Percentiles rank a stretch among this genome's conserved stretches.
These are phyloP conservation scores for Agrotis segetum DNA, from an alignment of 2,888 invertebrate genomes.

Conservation along the genomic window DNA sequence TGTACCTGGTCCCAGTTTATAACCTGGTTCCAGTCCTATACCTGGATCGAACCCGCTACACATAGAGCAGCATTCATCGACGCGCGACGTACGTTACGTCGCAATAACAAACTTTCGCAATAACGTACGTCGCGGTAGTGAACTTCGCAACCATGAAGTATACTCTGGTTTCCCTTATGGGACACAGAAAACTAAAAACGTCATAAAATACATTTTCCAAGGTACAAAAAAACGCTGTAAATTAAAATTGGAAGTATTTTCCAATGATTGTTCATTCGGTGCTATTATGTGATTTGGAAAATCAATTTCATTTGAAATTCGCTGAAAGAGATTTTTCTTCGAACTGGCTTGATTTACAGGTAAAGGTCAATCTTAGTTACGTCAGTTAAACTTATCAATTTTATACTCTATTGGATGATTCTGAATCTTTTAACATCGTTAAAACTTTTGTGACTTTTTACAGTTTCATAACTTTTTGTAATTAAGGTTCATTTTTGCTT, in stretches of 20 bases:
- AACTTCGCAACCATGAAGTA: too few relatives aligned
- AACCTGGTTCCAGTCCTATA: too few relatives aligned
- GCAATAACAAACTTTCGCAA: too few relatives aligned
- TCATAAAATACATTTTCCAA: neutral
- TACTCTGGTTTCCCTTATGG: too few relatives aligned
- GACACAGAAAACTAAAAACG: too few relatives aligned
- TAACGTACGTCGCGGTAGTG: too few relatives aligned
- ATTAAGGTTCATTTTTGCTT: slow-evolving; percentile 22
- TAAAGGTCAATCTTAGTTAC: slow-evolving; percentile 35
- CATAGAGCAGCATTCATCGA: too few relatives aligned
- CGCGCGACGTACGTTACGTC: too few relatives aligned
- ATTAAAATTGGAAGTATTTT: slow-evolving; percentile 18
- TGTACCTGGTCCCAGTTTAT: too few relatives aligned
- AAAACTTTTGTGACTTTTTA: slow-evolving; percentile 17
- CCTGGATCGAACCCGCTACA: too few relatives aligned
- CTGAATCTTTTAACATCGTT: slow-evolving; percentile 23
- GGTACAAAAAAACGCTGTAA: neutral
- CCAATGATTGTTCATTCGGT: slow-evolving; percentile 30
- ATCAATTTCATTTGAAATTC: slow-evolving; percentile 52
- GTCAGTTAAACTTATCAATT: slow-evolving; percentile 24
- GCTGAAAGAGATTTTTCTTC: slow-evolving; percentile 42
- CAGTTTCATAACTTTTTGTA: slow-evolving; percentile 4
- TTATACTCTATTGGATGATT: slow-evolving; percentile 24
- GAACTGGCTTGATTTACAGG: slow-evolving; percentile 44
- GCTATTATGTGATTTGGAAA: slow-evolving; percentile 44